Percentiles rank a stretch among this genome's conserved stretches.
Evolutionary conservation across 2,888 invertebrate genomes (phyloP).

Genomic region (Acheta domesticus): DNA sequence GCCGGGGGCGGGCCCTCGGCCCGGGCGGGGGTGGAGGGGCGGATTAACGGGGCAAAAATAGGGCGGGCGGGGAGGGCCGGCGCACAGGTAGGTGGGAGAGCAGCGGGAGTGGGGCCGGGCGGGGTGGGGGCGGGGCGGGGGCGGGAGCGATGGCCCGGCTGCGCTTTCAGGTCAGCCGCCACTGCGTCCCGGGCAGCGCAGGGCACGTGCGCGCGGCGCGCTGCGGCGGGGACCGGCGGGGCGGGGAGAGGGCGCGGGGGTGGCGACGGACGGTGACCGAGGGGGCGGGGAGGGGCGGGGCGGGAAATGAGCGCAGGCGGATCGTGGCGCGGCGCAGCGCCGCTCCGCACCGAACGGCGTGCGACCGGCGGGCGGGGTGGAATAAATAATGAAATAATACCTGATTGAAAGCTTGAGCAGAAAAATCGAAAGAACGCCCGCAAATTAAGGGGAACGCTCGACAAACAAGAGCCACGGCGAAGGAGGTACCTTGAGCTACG

Average conservation of each 20-base stretch:
- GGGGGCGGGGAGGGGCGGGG: too few relatives aligned
- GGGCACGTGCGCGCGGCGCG: too few relatives aligned
- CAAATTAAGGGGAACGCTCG: background rate
- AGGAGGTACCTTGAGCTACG: too few relatives aligned
- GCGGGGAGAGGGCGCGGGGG: too few relatives aligned
- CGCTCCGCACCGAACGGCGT: background rate
- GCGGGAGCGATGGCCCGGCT: background rate
- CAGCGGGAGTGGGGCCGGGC: background rate
- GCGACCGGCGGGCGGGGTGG: background rate
- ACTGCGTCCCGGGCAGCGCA: too few relatives aligned
- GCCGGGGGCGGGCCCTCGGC: background rate
- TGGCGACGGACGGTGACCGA: too few relatives aligned
- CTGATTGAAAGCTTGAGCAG: background rate
- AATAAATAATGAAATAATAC: constrained; percentile 7
- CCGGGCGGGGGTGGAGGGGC: background rate
- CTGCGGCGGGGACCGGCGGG: too few relatives aligned
- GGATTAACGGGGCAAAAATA: constrained; percentile 3
- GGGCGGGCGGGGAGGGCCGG: background rate
- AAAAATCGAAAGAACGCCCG: background rate
- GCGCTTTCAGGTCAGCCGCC: background rate
- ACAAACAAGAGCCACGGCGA: background rate
- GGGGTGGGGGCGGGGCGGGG: background rate
- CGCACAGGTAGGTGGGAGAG: background rate
- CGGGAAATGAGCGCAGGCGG: too few relatives aligned
- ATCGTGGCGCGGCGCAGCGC: background rate